Evolutionary conservation across 2,888 invertebrate genomes (phyloP).

Genomic region (Nudaria mundana): DNA sequence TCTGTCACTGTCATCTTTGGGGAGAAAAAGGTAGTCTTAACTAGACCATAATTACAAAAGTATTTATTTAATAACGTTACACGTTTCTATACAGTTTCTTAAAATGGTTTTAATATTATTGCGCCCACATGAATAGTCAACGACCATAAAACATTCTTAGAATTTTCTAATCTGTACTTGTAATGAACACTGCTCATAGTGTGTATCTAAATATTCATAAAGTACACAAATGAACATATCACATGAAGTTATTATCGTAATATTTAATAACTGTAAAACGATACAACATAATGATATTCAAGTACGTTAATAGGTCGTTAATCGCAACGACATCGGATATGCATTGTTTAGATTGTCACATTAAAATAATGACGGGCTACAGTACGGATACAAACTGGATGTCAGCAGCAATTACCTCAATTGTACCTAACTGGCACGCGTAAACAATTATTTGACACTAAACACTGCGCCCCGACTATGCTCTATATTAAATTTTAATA

Average conservation of each 20-base stretch:
- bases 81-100: not conserved
- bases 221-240: constrained; percentile 3
- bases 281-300: constrained; percentile 22
- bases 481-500: constrained; percentile 16
- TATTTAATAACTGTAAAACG: constrained; percentile 26
- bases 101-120: not conserved
- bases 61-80: too few relatives aligned
- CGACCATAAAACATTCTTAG: too few relatives aligned
- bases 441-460: constrained; percentile 24
- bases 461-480: constrained; percentile 7
- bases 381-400: constrained; percentile 36
- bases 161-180: too few relatives aligned
- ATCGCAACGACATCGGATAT: constrained; percentile 34
- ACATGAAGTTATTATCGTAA: constrained; percentile 20
- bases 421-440: constrained; percentile 31
- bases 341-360: constrained; percentile 40
- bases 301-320: constrained; percentile 24
- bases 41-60: too few relatives aligned
- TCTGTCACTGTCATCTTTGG: too few relatives aligned
- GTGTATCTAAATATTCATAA: not conserved
- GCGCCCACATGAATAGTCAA: too few relatives aligned
- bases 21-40: too few relatives aligned
- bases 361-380: constrained; percentile 36
- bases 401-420: constrained; percentile 46
- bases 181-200: too few relatives aligned